phyloP scores from a whole-genome alignment of 2,888 invertebrate genomes.

The Clitarchus hookeri region DNA sequence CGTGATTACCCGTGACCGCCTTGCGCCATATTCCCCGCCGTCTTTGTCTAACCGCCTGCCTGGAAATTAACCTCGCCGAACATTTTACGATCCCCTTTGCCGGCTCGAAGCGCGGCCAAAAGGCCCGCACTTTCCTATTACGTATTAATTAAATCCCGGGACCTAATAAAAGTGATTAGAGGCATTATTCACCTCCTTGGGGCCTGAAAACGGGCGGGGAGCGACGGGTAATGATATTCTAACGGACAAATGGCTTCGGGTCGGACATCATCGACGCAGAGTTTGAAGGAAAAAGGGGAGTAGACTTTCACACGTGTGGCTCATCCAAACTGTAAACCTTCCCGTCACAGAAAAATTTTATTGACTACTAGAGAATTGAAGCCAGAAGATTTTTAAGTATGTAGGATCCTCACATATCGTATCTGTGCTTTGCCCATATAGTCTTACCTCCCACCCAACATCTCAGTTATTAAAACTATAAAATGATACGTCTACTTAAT shows the following conservation, averaged over 20 bases:
- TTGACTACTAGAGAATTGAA: no score
- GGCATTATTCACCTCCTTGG: background rate
- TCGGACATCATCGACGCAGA: background rate
- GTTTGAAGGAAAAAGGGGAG: background rate
- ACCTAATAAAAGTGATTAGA: slow-evolving; percentile 2
- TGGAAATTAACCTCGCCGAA: slow-evolving; percentile 1
- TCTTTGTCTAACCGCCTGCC: background rate
- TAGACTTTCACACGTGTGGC: no score
- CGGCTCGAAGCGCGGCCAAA: background rate
- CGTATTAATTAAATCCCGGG: background rate
- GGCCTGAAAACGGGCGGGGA: background rate
- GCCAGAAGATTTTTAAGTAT: no score
- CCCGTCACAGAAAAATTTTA: no score
- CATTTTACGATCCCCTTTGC: background rate
- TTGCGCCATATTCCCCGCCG: background rate
- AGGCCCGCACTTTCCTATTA: background rate
- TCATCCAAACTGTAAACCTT: no score
- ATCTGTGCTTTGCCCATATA: no score
- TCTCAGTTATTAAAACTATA: no score
- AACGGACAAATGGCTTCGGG: background rate
- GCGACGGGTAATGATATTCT: background rate
- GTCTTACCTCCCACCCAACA: no score
- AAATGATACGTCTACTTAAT: no score
- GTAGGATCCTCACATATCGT: no score
- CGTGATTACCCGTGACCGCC: background rate